Conservation (phyloP, 2,113 vertebrate genomes). For the Formicarius rufipectus region DNA sequence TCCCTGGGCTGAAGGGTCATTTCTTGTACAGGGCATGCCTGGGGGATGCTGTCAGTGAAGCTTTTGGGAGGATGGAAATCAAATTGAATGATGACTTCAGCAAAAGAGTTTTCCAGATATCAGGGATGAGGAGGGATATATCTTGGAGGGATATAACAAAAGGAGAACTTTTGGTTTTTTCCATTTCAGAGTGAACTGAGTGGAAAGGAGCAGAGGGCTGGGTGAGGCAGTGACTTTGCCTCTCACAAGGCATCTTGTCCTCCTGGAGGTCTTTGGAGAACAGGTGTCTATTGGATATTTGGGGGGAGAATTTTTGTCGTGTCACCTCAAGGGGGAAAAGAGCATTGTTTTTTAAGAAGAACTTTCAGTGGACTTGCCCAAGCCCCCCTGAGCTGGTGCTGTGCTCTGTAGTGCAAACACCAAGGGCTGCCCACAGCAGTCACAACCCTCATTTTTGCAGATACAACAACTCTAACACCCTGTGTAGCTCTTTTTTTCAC, state of each 20-base stretch:
- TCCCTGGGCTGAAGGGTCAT: background rate
- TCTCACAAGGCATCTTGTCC: background rate
- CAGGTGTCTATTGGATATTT: background rate
- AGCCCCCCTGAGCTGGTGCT: background rate
- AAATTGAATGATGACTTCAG: background rate
- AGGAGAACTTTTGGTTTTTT: background rate
- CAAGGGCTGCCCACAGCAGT: background rate
- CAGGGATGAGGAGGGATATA: background rate
- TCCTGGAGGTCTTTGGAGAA: background rate
- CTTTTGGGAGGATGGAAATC: background rate
- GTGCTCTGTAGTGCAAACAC: background rate
- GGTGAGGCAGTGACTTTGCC: background rate
- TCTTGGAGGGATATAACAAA: background rate
- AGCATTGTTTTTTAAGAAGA: background rate
- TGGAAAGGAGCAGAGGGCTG: background rate
- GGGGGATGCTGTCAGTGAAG: background rate
- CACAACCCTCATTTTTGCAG: background rate
- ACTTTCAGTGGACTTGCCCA: background rate
- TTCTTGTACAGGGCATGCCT: background rate
- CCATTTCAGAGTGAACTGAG: background rate
- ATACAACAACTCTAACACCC: background rate
- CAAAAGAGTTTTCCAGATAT: background rate
- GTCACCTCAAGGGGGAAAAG: background rate
- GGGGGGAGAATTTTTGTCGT: background rate
- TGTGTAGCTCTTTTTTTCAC: background rate